Conservation (phyloP, 2,113 vertebrate genomes). For the Sigmodon hispidus region DNA sequence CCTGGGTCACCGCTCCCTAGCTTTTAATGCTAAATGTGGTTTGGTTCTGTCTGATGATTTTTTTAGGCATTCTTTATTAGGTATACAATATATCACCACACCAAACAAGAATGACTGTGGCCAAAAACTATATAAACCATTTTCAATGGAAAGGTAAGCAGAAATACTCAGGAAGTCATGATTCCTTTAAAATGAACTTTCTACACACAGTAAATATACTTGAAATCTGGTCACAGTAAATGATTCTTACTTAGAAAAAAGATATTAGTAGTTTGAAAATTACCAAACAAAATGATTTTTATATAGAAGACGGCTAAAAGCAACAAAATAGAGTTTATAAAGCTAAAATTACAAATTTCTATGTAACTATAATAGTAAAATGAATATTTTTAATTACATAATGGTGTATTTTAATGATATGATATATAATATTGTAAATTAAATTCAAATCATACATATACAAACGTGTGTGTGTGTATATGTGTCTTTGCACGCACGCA, state of each 20-base stretch:
- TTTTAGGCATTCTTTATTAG: too few relatives aligned
- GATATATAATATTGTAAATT: neutral
- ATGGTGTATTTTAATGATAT: neutral
- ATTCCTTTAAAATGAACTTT: neutral
- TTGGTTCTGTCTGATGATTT: too few relatives aligned
- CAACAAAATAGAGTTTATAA: neutral
- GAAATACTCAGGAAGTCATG: neutral
- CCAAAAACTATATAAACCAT: neutral
- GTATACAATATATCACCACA: too few relatives aligned
- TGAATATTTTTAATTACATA: neutral
- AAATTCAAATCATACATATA: neutral
- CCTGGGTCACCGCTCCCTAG: too few relatives aligned
- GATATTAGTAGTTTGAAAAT: neutral
- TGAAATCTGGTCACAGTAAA: neutral
- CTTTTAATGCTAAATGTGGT: too few relatives aligned
- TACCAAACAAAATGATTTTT: neutral
- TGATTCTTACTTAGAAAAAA: neutral
- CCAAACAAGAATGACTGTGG: neutral
- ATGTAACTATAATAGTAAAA: neutral
- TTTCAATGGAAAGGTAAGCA: neutral
- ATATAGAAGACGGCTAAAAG: neutral
- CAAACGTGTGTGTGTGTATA: too few relatives aligned
- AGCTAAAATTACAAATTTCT: neutral
- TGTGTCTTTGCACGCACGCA: neutral
- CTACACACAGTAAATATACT: neutral